phyloP scores from a whole-genome alignment of 1,140 invertebrate genomes.

The Euglossa dilemma region DNA sequence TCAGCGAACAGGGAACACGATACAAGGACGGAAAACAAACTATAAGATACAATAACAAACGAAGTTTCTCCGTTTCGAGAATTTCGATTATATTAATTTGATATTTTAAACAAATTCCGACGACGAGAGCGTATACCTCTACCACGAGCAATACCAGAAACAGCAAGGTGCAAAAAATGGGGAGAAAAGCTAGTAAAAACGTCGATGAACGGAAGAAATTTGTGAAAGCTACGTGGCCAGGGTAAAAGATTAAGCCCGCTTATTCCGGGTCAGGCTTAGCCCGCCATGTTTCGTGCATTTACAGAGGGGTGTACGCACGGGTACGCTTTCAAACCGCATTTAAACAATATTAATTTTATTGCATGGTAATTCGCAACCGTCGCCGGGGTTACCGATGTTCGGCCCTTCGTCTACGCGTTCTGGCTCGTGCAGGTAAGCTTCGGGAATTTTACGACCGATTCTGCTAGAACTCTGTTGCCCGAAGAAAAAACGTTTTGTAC shows the following conservation, averaged over 20 bases:
- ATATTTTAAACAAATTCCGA: too few relatives aligned
- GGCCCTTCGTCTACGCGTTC: background rate
- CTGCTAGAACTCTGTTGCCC: background rate
- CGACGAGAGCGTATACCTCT: background rate
- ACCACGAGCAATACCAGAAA: background rate
- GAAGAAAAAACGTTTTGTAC: background rate
- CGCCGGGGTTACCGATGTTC: background rate
- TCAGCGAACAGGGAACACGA: too few relatives aligned
- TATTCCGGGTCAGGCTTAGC: constrained; percentile 6
- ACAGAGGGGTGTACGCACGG: background rate
- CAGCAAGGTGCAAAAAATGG: background rate
- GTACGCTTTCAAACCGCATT: constrained; percentile 51
- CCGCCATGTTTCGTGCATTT: constrained; percentile 40
- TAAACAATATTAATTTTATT: constrained; percentile 63
- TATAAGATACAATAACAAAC: too few relatives aligned
- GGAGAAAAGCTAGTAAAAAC: too few relatives aligned
- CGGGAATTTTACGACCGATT: constrained; percentile 28
- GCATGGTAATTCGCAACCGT: constrained; percentile 50
- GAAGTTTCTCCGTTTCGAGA: too few relatives aligned
- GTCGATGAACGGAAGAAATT: background rate
- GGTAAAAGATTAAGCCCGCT: constrained; percentile 41
- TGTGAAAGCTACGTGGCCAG: constrained; percentile 7
- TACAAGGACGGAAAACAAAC: too few relatives aligned
- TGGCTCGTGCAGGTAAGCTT: constrained; percentile 10
- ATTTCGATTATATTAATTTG: too few relatives aligned